Percentiles rank a stretch among this genome's conserved stretches.
These are phyloP conservation scores for Ifrita kowaldi DNA, from an alignment of 2,113 vertebrate genomes.

Conservation along the genomic window DNA sequence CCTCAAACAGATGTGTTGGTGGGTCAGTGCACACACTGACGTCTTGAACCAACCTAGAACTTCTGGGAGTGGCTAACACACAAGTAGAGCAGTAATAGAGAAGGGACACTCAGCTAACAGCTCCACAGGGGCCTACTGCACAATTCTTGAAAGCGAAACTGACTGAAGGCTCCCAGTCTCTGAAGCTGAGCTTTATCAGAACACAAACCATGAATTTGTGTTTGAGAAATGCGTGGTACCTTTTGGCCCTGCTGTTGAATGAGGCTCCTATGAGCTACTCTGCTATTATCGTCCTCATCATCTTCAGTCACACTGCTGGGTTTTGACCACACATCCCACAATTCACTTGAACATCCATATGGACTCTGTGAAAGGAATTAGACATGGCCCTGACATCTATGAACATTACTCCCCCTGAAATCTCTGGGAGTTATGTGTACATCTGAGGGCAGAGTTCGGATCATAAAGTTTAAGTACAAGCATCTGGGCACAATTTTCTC, in stretches of 20 bases:
- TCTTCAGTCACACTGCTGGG: neutral
- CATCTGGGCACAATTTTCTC: slow-evolving; percentile 69
- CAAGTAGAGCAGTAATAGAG: neutral
- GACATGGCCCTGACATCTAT: neutral
- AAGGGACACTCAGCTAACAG: neutral
- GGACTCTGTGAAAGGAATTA: neutral
- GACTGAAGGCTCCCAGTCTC: neutral
- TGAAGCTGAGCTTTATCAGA: neutral
- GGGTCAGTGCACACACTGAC: neutral
- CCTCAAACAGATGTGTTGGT: neutral
- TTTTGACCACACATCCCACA: neutral
- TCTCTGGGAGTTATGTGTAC: slow-evolving; percentile 19
- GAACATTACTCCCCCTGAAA: neutral
- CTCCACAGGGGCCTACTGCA: neutral
- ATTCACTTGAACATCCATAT: neutral
- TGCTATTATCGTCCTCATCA: neutral
- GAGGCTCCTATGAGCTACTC: neutral
- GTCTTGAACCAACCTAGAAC: neutral
- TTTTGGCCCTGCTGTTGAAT: neutral
- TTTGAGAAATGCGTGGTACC: neutral
- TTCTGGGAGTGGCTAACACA: neutral
- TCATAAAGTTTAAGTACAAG: slow-evolving; percentile 61
- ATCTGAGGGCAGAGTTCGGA: slow-evolving; percentile 36
- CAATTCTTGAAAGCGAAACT: neutral
- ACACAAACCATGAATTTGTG: neutral